Percentiles rank a stretch among this genome's conserved stretches.
phyloP scores from a whole-genome alignment of 2,888 invertebrate species.

The Lasioglossum leucozonium region DNA sequence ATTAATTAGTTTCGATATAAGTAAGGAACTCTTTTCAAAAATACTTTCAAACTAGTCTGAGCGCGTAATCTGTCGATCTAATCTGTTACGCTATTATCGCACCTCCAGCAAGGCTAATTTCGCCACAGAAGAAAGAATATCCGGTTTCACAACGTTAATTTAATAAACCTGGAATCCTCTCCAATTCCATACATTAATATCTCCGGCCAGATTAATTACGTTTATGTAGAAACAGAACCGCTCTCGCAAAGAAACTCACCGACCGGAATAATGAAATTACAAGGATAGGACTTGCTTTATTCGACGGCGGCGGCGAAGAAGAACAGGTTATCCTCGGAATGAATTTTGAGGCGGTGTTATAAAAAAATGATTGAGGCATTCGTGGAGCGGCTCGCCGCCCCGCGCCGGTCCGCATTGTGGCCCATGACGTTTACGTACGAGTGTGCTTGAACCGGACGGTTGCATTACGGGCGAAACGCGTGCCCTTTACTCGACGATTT shows the following conservation, averaged over 20 bases:
- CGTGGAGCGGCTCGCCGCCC: background rate
- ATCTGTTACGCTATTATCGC: background rate
- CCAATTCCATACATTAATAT: background rate
- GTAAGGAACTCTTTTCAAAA: background rate
- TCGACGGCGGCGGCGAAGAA: constrained; percentile 3
- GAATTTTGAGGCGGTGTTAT: constrained; percentile 16
- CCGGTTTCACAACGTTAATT: background rate
- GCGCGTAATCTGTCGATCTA: background rate
- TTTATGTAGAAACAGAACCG: no score
- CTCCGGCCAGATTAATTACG: background rate
- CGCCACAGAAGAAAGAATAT: background rate
- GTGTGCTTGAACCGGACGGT: constrained; percentile 37
- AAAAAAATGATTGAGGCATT: constrained; percentile 45
- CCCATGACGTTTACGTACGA: constrained; percentile 50
- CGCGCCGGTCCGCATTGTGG: constrained; percentile 11
- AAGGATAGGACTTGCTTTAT: background rate
- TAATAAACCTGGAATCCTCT: background rate
- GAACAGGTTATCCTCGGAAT: background rate
- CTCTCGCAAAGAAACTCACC: background rate
- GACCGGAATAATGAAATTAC: constrained; percentile 2
- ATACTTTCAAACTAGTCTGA: background rate
- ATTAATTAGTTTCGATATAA: background rate
- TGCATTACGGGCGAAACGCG: constrained; percentile 44
- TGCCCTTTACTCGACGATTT: constrained; percentile 63
- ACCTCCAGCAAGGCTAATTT: background rate